Base-by-base conservation (phyloP, 2,888 invertebrate genomes). In the Hedya salicella region DNA sequence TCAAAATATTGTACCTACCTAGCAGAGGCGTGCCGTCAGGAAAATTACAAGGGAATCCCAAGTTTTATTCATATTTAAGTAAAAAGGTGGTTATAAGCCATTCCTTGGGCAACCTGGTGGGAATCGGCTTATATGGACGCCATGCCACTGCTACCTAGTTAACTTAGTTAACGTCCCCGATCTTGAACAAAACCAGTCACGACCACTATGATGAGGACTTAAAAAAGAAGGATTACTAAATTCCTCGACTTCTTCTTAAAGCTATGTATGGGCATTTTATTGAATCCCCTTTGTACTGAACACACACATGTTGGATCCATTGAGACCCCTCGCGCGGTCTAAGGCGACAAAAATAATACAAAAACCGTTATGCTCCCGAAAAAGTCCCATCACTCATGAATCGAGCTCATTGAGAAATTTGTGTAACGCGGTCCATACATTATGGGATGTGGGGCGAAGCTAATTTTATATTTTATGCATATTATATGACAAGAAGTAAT, bases 321-420 rank as follows among this genome's bases (percentile, higher is more conserved):
- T 91, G 87, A 92, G 84, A 80, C 83, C 86, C 86, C 87, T 91
- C 89, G 88, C 90, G 89, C 91, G 91, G 88, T 88, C 88, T 85
- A 81, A 87, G 79, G 82, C 82, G 85, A 88, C 89, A 91, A 91
- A 92, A 92, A 89, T 87, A 87, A 87, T 86, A 92, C 87, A 91
- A 91, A 91, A 91, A 91, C 91, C 91, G 91, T 91, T 91, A 91
- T 80, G 88, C 83, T 85, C 86, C 85, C 83, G 82, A 88, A 89
- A 89, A 91, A 89, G 83, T 79, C 88, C 83, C 91, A 89, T 89
- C 87, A 83, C 81, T 87, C 85, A 83, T 89, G 88, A 87, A 89
- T 88, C 78, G 69, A 72, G 85, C 86, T 87, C 91, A 91, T 91
- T 91, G 89, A 91, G 80, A 83, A 89, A 81, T 72, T 73, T 75